phyloP scores from a whole-genome alignment of 2,888 invertebrate species.

The Malthinus seriepunctatus region DNA sequence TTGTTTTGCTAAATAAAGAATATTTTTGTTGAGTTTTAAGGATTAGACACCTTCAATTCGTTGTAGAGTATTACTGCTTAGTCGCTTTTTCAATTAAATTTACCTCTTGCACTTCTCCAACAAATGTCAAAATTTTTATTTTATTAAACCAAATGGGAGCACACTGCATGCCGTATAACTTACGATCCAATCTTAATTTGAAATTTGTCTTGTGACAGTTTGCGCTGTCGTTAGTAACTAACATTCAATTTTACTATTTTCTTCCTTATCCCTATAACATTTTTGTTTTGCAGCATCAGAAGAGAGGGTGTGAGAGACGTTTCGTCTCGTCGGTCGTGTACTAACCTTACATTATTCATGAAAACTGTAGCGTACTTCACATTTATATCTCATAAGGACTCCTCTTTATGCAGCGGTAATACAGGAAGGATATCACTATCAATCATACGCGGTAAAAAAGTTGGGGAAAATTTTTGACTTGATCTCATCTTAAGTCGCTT shows the following conservation, averaged over 20 bases:
- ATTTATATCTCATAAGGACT: conserved; percentile 51
- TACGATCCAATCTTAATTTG: conserved; percentile 1
- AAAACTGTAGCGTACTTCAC: conserved; percentile 50
- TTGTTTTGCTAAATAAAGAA: too few species aligned
- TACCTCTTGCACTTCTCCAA: too few species aligned
- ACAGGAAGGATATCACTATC: conserved; percentile 44
- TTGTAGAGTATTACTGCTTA: too few species aligned
- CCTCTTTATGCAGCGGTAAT: conserved; percentile 30
- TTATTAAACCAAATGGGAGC: too few species aligned
- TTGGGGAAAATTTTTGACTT: conserved; percentile 22
- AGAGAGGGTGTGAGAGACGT: conserved; percentile 44
- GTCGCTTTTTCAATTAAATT: too few species aligned
- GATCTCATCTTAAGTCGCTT: conserved; percentile 6
- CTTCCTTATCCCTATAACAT: conserved; percentile 41
- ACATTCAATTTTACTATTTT: conserved; percentile 54
- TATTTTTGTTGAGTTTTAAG: too few species aligned
- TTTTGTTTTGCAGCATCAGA: conserved; percentile 32
- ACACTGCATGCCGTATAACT: too few species aligned
- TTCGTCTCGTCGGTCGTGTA: conserved; percentile 50
- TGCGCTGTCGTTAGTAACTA: conserved; percentile 45
- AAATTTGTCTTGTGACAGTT: conserved; percentile 14
- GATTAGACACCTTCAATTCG: too few species aligned
- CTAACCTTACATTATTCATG: conserved; percentile 55
- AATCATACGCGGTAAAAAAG: conserved; percentile 35
- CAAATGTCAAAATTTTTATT: too few species aligned